Evolutionary conservation across 2,113 vertebrate genomes (phyloP).

Genomic region (Chlorodrepanis virens): DNA sequence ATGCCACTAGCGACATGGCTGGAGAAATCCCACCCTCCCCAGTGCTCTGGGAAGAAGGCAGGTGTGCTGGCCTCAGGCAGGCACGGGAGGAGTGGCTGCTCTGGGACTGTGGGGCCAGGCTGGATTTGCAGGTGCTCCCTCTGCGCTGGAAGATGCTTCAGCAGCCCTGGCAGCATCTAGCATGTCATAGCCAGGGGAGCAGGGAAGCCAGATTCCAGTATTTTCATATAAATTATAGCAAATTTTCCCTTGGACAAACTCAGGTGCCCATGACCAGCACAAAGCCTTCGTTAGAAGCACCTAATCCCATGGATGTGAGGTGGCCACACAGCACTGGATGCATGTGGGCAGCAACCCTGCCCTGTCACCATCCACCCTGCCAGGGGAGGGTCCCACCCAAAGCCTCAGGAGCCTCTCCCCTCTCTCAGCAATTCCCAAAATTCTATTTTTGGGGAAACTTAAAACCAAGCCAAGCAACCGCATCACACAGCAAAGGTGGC

Average conservation of each 20-base stretch:
- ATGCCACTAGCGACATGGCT: neutral
- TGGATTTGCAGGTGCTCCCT: neutral
- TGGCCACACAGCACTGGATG: neutral
- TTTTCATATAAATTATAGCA: neutral
- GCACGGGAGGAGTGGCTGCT: rapidly evolving
- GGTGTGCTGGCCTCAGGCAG: rapidly evolving
- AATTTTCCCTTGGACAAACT: neutral
- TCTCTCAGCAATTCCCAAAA: neutral
- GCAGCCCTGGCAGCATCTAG: neutral
- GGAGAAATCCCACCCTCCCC: neutral
- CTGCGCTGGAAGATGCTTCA: rapidly evolving
- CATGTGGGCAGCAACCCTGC: neutral
- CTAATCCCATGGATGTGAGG: neutral
- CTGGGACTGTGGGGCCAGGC: rapidly evolving
- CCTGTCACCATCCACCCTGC: neutral
- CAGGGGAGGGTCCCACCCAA: neutral
- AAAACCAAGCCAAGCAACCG: neutral
- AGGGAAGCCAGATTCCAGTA: neutral
- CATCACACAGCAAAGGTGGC: neutral
- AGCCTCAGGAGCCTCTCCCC: neutral
- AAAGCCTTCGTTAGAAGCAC: rapidly evolving
- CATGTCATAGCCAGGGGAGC: rapidly evolving
- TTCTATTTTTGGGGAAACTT: neutral
- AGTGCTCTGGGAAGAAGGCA: rapidly evolving
- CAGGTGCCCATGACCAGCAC: neutral